Base-by-base conservation (phyloP, 2,888 invertebrate genomes). In the Cremastobaeus sp. region DNA sequence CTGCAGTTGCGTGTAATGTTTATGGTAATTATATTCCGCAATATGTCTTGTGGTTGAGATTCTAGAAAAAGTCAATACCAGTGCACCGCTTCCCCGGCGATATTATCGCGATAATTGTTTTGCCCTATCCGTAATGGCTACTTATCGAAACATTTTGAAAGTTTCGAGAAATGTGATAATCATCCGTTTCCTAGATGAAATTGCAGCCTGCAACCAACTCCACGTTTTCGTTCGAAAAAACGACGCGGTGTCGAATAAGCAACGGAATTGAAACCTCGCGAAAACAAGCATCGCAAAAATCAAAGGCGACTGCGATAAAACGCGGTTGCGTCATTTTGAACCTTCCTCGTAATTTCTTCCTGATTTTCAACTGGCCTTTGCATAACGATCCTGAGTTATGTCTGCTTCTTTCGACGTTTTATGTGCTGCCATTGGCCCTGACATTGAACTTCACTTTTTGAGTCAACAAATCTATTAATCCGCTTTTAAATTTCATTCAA, bases 371-470 rank as follows among this genome's bases (percentile, higher is more conserved):
- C 39, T 30, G 30, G 28, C 59, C 28, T 60, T 60, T 60, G 37
- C 47, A 60, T 47, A 60, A 60, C 37, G 25, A 30, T 47, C 37
- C 12, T 18, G 43, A 43, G 43, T 57, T 57, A 54, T 54, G 43
- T 43, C 39, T 4, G 17, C 28, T 54, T 17, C 21, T 52, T 35
- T 4, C 9, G 1, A 6, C 3, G 18, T 34, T 28, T 55, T 55
- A 32, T 34, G 11, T 12, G 34, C 32, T 12, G 25, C 34, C n/a
- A 30, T 8, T 18, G 34, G 28, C 59, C 59, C 8, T 60, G 59
- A 60, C 59, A 47, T 6, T 60, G 59, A 60, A 48, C 37, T 28
- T n/a, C n/a, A n/a, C n/a, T n/a, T n/a, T n/a, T n/a, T n/a, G n/a
- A n/a, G n/a, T n/a, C n/a, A n/a, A n/a, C n/a, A n/a, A n/a, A n/a